A percentile compares a stretch with the other conserved stretches of the same genome.
Evolutionary conservation across 2,113 vertebrate species (phyloP).

Genomic region (Datnioides undecimradiatus): DNA sequence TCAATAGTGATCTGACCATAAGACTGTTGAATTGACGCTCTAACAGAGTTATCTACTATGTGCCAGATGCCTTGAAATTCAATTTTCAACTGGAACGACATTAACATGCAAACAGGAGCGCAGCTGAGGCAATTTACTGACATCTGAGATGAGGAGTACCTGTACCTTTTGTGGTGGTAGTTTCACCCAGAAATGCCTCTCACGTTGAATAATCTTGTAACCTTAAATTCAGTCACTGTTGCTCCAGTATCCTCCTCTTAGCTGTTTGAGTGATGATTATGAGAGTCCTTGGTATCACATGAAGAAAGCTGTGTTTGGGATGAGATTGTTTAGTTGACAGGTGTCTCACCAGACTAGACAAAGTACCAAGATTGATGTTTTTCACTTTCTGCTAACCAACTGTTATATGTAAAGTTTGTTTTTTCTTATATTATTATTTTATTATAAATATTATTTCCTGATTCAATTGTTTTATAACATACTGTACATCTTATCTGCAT

Average conservation of each 20-base stretch:
- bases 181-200: too few relatives aligned
- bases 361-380: too few relatives aligned
- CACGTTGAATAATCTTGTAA: too few relatives aligned
- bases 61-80: conserved; percentile 21
- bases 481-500: too few relatives aligned
- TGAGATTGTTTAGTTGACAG: neutral
- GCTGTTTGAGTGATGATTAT: neutral
- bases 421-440: too few relatives aligned
- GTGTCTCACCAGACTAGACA: neutral
- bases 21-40: neutral
- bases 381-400: too few relatives aligned
- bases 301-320: neutral
- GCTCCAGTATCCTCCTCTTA: neutral
- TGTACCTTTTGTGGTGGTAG: neutral
- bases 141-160: neutral
- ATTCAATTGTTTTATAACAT: too few relatives aligned
- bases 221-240: neutral
- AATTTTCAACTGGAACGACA: neutral
- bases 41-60: neutral
- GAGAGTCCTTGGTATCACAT: too few relatives aligned
- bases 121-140: neutral
- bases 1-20: neutral
- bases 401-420: too few relatives aligned
- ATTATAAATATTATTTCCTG: too few relatives aligned
- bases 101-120: neutral